phyloP scores from a whole-genome alignment of 1,140 invertebrate genomes.

The Dendrolimus punctatus region DNA sequence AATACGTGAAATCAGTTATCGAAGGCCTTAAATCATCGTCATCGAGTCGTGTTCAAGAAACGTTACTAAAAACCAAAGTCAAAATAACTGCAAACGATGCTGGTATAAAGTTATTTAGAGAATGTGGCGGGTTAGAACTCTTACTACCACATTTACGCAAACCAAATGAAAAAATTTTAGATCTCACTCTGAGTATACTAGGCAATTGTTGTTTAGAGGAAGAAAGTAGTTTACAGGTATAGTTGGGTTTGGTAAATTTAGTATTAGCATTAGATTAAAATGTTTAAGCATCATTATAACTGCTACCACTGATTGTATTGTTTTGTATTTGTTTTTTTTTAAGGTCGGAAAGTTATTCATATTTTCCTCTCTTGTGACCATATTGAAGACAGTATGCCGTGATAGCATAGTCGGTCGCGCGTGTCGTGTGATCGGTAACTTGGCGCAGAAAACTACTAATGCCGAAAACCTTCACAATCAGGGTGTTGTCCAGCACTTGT shows the following conservation, averaged over 20 bases:
- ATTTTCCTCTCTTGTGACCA: constrained; percentile 48
- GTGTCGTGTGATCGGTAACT: constrained; percentile 64
- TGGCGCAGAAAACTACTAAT: constrained; percentile 53
- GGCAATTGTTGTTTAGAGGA: constrained; percentile 74
- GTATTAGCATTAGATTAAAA: not conserved
- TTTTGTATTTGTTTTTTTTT: constrained; percentile 9
- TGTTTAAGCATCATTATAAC: not conserved
- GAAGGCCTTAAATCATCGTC: constrained; percentile 56
- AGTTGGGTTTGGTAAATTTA: not conserved
- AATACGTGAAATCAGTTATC: constrained; percentile 43
- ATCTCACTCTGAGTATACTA: constrained; percentile 72
- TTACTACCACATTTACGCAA: constrained; percentile 62
- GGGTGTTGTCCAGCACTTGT: constrained; percentile 56
- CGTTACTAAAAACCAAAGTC: constrained; percentile 54
- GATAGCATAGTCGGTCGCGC: constrained; percentile 65
- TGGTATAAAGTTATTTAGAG: constrained; percentile 55
- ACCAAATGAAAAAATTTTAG: constrained; percentile 68
- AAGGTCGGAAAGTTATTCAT: constrained; percentile 60
- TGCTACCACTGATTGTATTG: not conserved
- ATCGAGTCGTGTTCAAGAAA: constrained; percentile 51
- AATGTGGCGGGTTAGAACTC: constrained; percentile 56
- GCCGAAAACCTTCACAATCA: constrained; percentile 59
- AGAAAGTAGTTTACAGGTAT: constrained; percentile 48
- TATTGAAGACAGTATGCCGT: constrained; percentile 59
- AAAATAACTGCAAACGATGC: constrained; percentile 49